Percentiles rank a stretch among this genome's conserved stretches.
Evolutionary conservation across 2,888 invertebrate species (phyloP).

Genomic region (Yponomeuta cagnagella): DNA sequence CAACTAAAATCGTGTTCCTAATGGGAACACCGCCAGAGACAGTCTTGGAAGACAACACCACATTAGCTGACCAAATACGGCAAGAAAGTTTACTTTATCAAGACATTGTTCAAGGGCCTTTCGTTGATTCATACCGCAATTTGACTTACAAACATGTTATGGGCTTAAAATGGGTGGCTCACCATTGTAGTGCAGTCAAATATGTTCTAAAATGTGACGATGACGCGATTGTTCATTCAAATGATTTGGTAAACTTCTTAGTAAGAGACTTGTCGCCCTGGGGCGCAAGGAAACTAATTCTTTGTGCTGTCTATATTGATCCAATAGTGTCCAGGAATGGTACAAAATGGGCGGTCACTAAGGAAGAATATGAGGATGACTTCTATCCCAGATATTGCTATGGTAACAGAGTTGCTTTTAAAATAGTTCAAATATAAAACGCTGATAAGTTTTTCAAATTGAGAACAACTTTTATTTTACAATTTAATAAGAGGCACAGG

Average conservation of each 20-base stretch:
- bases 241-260: constrained; percentile 76
- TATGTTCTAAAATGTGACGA: constrained; percentile 85
- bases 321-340: constrained; percentile 76
- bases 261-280: constrained; percentile 74
- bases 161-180: constrained; percentile 85
- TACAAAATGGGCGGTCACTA: constrained; percentile 87
- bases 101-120: constrained; percentile 86
- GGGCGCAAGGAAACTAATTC: constrained; percentile 77
- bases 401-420: constrained; percentile 49
- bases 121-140: constrained; percentile 85
- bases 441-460: too few relatives aligned
- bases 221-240: constrained; percentile 84
- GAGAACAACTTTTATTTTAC: too few relatives aligned
- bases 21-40: constrained; percentile 62
- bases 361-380: constrained; percentile 76
- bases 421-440: too few relatives aligned
- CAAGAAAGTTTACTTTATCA: constrained; percentile 74
- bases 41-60: constrained; percentile 24
- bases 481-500: too few relatives aligned
- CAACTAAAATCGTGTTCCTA: constrained; percentile 79
- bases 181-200: constrained; percentile 80
- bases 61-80: constrained; percentile 63
- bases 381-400: constrained; percentile 86
- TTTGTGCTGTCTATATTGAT: constrained; percentile 74
- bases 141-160: constrained; percentile 91